These are phyloP conservation scores for Agonopterix subpropinquella DNA, from an alignment of 2,888 invertebrate genomes.

Conservation along the genomic window DNA sequence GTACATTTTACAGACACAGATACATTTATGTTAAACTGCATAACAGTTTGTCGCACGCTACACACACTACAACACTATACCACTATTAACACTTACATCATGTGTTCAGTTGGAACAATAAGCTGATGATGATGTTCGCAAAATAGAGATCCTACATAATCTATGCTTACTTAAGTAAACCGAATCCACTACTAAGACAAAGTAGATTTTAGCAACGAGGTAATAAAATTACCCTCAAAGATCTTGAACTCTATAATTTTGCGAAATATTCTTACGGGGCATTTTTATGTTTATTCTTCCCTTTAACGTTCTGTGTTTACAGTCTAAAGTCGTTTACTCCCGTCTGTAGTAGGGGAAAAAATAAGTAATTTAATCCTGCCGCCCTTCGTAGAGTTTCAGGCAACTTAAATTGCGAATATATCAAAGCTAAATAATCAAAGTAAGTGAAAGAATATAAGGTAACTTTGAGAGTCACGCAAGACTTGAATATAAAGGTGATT, in stretches of 20 bases:
- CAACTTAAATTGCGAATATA: constrained; percentile 72
- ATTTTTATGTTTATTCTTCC: constrained; percentile 6
- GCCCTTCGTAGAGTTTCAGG: constrained; percentile 59
- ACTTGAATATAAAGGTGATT: constrained; percentile 26
- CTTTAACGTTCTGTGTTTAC: constrained; percentile 30
- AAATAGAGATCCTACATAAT: too few species aligned
- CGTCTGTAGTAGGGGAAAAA: constrained; percentile 44
- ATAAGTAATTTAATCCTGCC: constrained; percentile 62
- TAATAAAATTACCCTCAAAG: not conserved
- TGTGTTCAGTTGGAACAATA: too few species aligned
- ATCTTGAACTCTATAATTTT: constrained; percentile 2
- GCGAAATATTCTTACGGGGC: constrained; percentile 1
- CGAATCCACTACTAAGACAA: not conserved
- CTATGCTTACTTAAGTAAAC: too few species aligned
- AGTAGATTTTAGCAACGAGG: not conserved
- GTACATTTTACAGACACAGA: too few species aligned
- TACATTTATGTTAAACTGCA: too few species aligned
- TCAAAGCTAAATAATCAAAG: constrained; percentile 71
- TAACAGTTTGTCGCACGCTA: too few species aligned
- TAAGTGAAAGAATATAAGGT: constrained; percentile 60
- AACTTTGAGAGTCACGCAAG: constrained; percentile 44
- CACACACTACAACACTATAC: too few species aligned
- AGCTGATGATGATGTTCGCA: too few species aligned
- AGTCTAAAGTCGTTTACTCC: constrained; percentile 44
- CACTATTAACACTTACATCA: too few species aligned